phyloP scores from a whole-genome alignment of 2,797 vertebrate species.

The Podargus strigoides region DNA sequence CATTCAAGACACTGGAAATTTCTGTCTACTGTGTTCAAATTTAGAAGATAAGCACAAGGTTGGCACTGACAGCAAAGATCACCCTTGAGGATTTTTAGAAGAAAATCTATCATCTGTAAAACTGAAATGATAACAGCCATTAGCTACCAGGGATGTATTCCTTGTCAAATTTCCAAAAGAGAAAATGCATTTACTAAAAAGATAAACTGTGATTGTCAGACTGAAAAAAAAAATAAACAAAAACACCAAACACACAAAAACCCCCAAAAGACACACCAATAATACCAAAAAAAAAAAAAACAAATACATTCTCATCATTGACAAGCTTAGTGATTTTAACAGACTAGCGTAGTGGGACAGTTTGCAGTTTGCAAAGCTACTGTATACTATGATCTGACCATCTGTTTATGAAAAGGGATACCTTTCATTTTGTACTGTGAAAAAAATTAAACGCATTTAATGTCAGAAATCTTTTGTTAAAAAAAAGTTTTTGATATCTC shows the following conservation, averaged over 20 bases:
- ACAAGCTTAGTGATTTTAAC: slow-evolving; percentile 45
- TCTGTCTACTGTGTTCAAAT: slow-evolving; percentile 46
- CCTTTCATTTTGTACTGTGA: background rate
- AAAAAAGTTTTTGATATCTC: background rate
- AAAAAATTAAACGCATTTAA: background rate
- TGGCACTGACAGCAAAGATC: slow-evolving; percentile 51
- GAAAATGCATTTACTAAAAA: slow-evolving; percentile 58
- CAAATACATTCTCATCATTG: slow-evolving; percentile 3
- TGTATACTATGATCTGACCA: background rate
- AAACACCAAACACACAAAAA: background rate
- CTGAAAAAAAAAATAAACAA: background rate
- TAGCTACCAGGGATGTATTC: slow-evolving; percentile 50
- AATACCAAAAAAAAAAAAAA: background rate
- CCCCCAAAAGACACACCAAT: background rate
- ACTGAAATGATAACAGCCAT: slow-evolving; percentile 60
- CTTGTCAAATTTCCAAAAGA: slow-evolving; percentile 65
- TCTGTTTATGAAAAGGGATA: background rate
- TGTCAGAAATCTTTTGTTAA: background rate
- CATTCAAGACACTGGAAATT: background rate
- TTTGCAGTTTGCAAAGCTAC: background rate
- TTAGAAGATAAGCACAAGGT: slow-evolving; percentile 22
- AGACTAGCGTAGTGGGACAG: background rate
- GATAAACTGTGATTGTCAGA: slow-evolving; percentile 60
- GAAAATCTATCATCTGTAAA: slow-evolving; percentile 68
- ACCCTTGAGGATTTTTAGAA: slow-evolving; percentile 61